Evolutionary conservation across 2,113 vertebrate genomes (phyloP).

Genomic region (Ammodramus savannarum): DNA sequence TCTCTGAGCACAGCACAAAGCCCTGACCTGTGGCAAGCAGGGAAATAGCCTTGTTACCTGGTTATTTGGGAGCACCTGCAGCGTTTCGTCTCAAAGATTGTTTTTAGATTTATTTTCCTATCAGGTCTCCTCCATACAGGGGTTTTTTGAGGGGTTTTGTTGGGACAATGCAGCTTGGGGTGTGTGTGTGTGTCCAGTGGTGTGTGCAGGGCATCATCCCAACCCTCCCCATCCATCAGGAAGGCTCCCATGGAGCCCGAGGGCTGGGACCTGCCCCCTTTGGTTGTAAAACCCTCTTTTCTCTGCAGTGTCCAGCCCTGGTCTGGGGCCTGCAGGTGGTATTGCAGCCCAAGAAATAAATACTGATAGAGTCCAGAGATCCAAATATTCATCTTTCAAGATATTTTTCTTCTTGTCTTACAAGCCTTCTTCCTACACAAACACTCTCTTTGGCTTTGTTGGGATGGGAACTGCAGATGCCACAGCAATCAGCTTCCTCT

Average conservation of each 20-base stretch:
- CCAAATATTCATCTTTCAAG: neutral
- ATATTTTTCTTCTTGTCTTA: neutral
- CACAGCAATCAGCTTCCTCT: neutral
- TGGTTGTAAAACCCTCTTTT: neutral
- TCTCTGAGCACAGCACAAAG: neutral
- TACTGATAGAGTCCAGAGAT: neutral
- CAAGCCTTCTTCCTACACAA: neutral
- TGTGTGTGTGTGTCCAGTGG: no score
- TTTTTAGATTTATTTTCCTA: neutral
- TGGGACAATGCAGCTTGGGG: neutral
- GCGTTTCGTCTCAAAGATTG: neutral
- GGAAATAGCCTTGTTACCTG: neutral
- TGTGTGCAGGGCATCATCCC: neutral
- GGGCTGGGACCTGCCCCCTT: neutral
- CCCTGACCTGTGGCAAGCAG: slow-evolving; percentile 26
- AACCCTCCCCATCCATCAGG: neutral
- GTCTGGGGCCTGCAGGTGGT: slow-evolving; percentile 51
- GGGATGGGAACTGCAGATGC: neutral
- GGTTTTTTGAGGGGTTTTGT: neutral
- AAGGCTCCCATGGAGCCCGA: neutral
- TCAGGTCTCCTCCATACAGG: neutral
- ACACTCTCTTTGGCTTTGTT: rapidly evolving
- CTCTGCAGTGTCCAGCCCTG: neutral
- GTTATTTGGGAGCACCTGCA: neutral
- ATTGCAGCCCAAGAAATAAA: slow-evolving; percentile 44